Base-by-base conservation (phyloP, 2,113 vertebrate species). In the Aegotheles bennettii region DNA sequence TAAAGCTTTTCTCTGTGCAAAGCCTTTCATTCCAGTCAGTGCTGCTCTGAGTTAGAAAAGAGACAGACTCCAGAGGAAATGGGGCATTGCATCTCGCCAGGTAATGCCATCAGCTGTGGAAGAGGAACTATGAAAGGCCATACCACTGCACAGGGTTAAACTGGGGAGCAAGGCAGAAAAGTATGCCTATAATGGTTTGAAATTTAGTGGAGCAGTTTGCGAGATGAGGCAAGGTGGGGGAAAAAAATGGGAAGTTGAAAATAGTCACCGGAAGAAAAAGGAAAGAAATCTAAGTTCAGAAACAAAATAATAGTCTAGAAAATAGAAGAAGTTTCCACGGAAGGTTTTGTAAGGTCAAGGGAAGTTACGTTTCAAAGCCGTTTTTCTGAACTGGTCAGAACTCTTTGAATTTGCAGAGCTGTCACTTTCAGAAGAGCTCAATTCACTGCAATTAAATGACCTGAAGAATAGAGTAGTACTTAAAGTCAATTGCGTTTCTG, bases 391-490 rank as follows among this genome's bases (percentile, higher is more conserved):
- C 84, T 87, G 94, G 96, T 95, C 79, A 92, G 75, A 90, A 94
- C 74, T 75, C 86, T 69, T 69, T 82, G 73, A 94, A 93, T 96
- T 94, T 95, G 84, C 88, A 85, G 51, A 94, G 82, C 63, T 92
- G 51, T 90, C 94, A 83, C 75, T 85, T 89, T 81, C 61, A 61
- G 65, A 86, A 95, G 47, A 90, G 76, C 64, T 93, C 69, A 78
- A 48, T 87, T 94, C 18, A 4, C 71, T 70, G 63, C 95, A 97
- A 97, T 97, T 88, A 97, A 97, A 97, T 96, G 80, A 94, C 80
- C 87, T 89, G 19, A 90, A 91, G 67, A 77, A 93, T 28, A 78
- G 69, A 89, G 69, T 60, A 87, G 86, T 87, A 84, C 92, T 86
- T 94, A 87, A 90, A 97, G 78, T 90, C 83, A 75, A 85, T 68